phyloP scores from a whole-genome alignment of 2,888 invertebrate genomes.

The Gonocerus acuteangulatus region DNA sequence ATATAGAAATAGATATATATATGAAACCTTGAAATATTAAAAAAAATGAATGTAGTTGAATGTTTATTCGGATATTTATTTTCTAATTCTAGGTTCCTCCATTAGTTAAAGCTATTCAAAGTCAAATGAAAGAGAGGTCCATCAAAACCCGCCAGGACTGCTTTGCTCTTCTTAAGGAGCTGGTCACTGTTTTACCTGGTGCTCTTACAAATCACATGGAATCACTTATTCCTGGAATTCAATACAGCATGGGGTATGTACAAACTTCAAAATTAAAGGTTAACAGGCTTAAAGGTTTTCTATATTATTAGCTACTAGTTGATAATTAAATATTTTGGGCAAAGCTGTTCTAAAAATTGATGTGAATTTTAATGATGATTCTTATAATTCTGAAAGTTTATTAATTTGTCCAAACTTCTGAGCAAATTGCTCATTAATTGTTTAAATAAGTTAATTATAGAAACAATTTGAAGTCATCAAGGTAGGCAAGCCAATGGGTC shows the following conservation, averaged over 20 bases:
- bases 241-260: slow-evolving; percentile 36
- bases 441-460: too few species aligned
- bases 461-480: too few species aligned
- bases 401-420: too few species aligned
- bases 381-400: neutral
- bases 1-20: too few species aligned
- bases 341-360: neutral
- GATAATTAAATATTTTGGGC: neutral
- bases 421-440: too few species aligned
- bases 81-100: slow-evolving; percentile 53
- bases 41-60: neutral
- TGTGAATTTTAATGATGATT: neutral
- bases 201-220: slow-evolving; percentile 78
- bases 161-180: slow-evolving; percentile 80
- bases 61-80: neutral
- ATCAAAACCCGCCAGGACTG: slow-evolving; percentile 87
- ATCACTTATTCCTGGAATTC: slow-evolving; percentile 75
- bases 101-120: slow-evolving; percentile 82
- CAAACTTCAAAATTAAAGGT: neutral
- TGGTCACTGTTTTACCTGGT: slow-evolving; percentile 81
- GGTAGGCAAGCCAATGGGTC: too few species aligned
- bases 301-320: neutral
- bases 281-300: neutral
- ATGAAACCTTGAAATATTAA: too few species aligned
- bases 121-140: slow-evolving; percentile 76